Conservation (phyloP, 2,113 vertebrate species). For the Epinephelus lanceolatus region DNA sequence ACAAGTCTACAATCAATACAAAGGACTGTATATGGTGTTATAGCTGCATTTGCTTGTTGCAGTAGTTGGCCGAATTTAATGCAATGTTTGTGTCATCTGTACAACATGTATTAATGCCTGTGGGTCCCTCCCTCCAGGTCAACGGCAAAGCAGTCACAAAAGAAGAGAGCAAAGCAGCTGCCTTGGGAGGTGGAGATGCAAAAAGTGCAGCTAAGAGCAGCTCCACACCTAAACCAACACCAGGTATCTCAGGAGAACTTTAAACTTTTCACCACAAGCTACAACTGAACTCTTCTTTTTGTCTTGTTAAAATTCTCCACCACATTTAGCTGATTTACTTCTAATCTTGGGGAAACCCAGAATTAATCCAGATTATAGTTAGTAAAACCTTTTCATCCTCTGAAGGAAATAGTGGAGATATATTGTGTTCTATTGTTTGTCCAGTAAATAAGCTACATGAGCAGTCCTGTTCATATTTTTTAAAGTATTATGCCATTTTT, state of each 20-base stretch:
- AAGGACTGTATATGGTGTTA: neutral
- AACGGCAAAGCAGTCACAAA: conserved; percentile 46
- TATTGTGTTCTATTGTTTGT: neutral
- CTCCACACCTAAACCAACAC: conserved; percentile 59
- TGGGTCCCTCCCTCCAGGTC: conserved; percentile 44
- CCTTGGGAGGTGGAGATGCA: conserved; percentile 12
- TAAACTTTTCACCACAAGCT: neutral
- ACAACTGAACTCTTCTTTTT: neutral
- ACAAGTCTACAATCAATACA: neutral
- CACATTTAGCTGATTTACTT: neutral
- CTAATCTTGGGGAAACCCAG: neutral
- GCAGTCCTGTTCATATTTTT: too few species aligned
- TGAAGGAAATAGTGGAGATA: neutral
- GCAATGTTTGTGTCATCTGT: neutral
- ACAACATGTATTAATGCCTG: neutral
- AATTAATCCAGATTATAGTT: neutral
- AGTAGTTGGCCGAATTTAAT: neutral
- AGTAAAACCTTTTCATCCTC: neutral
- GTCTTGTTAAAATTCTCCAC: neutral
- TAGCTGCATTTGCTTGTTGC: neutral
- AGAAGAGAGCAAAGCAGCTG: conserved; percentile 30
- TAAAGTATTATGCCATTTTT: neutral
- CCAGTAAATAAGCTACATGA: neutral
- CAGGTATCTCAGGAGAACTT: conserved; percentile 53
- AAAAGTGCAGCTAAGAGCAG: conserved; percentile 39